These are phyloP conservation scores for Lepisosteus oculatus DNA, from an alignment of 2,113 vertebrate genomes.

Conservation along the genomic window DNA sequence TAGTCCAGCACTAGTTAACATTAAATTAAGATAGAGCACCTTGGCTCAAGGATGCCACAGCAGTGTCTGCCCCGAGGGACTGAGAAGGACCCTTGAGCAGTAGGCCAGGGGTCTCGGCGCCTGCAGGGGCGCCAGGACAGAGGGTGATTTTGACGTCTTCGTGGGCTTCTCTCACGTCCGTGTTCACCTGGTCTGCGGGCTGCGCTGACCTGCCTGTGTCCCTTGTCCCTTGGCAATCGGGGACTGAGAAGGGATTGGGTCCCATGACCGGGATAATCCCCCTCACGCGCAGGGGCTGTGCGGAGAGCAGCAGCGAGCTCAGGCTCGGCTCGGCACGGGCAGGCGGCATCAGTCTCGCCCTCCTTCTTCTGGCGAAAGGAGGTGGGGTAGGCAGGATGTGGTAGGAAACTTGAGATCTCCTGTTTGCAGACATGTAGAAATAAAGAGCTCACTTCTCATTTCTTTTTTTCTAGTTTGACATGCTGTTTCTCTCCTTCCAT, in stretches of 20 bases:
- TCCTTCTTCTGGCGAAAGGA: neutral
- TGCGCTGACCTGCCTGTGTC: neutral
- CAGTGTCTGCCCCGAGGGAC: too few relatives aligned
- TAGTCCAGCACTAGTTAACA: too few relatives aligned
- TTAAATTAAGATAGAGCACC: too few relatives aligned
- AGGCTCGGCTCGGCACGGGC: too few relatives aligned
- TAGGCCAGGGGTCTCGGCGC: too few relatives aligned
- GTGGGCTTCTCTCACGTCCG: neutral
- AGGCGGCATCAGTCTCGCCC: neutral
- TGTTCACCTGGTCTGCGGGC: neutral
- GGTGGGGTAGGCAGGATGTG: constrained; percentile 5
- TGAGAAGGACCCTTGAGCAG: too few relatives aligned
- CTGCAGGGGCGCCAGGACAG: neutral
- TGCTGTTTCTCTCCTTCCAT: neutral
- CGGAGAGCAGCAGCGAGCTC: neutral
- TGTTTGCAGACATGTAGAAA: neutral
- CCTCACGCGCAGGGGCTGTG: neutral
- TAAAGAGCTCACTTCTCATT: neutral
- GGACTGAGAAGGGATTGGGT: neutral
- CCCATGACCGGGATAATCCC: constrained; percentile 3
- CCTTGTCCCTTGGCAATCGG: neutral
- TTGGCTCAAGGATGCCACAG: too few relatives aligned
- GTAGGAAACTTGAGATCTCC: neutral
- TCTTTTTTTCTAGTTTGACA: neutral
- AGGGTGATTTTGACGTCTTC: too few relatives aligned